Percentiles rank a stretch among this genome's conserved stretches.
Evolutionary conservation across 2,888 invertebrate species (phyloP).

Genomic region (Zonitis immaculata): DNA sequence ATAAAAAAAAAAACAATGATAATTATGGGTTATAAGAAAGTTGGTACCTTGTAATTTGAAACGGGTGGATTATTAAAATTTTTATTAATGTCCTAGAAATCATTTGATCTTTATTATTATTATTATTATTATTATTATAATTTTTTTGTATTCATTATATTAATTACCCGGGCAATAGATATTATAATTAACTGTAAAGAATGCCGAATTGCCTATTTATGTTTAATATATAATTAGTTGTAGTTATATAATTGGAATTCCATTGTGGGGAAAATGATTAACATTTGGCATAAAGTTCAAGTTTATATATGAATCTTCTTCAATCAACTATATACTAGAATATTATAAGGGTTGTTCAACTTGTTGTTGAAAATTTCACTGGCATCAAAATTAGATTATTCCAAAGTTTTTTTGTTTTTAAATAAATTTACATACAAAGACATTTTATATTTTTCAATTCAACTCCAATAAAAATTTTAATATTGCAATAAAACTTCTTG

Average conservation of each 20-base stretch:
- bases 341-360: not conserved
- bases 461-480: too few relatives aligned
- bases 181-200: constrained; percentile 43
- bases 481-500: not conserved
- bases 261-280: constrained; percentile 31
- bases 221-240: constrained; percentile 43
- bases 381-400: not conserved
- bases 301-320: constrained; percentile 13
- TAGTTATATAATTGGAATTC: constrained; percentile 42
- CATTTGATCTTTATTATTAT: constrained; percentile 4
- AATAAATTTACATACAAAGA: not conserved
- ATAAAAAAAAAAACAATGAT: constrained; percentile 15
- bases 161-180: constrained; percentile 33
- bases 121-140: not conserved
- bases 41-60: constrained; percentile 21
- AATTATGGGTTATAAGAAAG: constrained; percentile 14
- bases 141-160: constrained; percentile 2
- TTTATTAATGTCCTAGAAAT: constrained; percentile 16
- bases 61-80: constrained; percentile 14
- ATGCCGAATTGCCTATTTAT: constrained; percentile 32
- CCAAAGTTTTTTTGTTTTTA: too few relatives aligned
- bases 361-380: not conserved
- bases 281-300: constrained; percentile 26
- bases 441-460: too few relatives aligned
- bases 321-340: not conserved